A percentile compares a stretch with the other conserved stretches of the same genome.
Conservation (phyloP, 1,140 invertebrate species). For the Radopholus similis region DNA sequence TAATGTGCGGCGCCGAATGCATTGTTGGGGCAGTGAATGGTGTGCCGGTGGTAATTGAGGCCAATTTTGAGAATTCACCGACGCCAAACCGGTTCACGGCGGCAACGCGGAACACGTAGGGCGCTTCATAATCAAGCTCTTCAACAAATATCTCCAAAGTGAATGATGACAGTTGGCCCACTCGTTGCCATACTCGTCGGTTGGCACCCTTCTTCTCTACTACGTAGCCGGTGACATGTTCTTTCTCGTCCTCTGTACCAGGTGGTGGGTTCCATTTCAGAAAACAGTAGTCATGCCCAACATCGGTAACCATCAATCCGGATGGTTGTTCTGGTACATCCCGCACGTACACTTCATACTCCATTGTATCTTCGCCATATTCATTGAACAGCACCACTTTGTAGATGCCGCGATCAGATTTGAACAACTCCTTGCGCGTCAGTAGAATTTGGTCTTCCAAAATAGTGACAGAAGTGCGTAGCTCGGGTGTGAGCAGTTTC, state of each 20-base stretch:
- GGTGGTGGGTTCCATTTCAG: conserved; percentile 79
- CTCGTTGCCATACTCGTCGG: conserved; percentile 43
- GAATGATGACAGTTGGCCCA: conserved; percentile 41
- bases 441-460: conserved; percentile 38
- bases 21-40: conserved; percentile 49
- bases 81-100: conserved; percentile 52
- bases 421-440: conserved; percentile 34
- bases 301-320: conserved; percentile 85
- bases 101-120: conserved; percentile 52
- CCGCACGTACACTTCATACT: conserved; percentile 44
- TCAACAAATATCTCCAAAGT: conserved; percentile 43
- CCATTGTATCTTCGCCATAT: conserved; percentile 83
- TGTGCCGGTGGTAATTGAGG: conserved; percentile 42
- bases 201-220: conserved; percentile 70
- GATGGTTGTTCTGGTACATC: conserved; percentile 78
- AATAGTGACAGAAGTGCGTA: conserved; percentile 47
- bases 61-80: conserved; percentile 46
- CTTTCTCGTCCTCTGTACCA: conserved; percentile 74
- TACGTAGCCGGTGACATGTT: conserved; percentile 87
- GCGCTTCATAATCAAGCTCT: conserved; percentile 52
- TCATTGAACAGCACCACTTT: conserved; percentile 86
- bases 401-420: conserved; percentile 78
- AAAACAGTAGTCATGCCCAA: conserved; percentile 83
- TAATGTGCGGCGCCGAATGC: conserved; percentile 32
- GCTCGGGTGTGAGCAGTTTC: conserved; percentile 37